Conservation (phyloP, 2,113 vertebrate genomes). For the Paracanthobrama guichenoti region DNA sequence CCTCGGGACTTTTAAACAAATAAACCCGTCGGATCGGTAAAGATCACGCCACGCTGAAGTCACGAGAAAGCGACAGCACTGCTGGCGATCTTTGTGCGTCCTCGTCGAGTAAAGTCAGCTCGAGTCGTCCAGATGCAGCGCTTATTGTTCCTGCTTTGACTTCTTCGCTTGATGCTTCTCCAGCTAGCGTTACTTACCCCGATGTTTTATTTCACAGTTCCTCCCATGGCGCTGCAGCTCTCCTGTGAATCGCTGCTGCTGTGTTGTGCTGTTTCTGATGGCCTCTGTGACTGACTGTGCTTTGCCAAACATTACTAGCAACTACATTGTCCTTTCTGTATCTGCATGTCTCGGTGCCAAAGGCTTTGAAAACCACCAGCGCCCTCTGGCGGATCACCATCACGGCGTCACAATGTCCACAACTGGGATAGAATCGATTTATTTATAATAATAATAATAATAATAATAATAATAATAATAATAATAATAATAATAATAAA, state of each 20-base stretch:
- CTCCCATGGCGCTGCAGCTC: not conserved
- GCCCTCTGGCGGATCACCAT: not conserved
- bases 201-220: not conserved
- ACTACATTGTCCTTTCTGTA: constrained; percentile 15
- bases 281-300: not conserved
- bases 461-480: no score
- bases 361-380: not conserved
- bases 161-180: not conserved
- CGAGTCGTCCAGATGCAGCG: not conserved
- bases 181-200: not conserved
- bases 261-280: not conserved
- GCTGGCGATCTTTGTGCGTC: not conserved
- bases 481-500: no score
- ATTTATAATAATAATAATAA: no score
- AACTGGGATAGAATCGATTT: no score
- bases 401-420: not conserved
- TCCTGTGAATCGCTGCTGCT: not conserved
- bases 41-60: not conserved
- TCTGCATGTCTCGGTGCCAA: not conserved
- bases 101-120: not conserved
- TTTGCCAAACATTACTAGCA: no score
- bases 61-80: not conserved
- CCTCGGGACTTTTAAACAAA: not conserved
- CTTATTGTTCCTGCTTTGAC: constrained; percentile 11
- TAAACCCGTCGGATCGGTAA: no score